Conservation (phyloP, 2,113 vertebrate species). For the Trachemys scripta region DNA sequence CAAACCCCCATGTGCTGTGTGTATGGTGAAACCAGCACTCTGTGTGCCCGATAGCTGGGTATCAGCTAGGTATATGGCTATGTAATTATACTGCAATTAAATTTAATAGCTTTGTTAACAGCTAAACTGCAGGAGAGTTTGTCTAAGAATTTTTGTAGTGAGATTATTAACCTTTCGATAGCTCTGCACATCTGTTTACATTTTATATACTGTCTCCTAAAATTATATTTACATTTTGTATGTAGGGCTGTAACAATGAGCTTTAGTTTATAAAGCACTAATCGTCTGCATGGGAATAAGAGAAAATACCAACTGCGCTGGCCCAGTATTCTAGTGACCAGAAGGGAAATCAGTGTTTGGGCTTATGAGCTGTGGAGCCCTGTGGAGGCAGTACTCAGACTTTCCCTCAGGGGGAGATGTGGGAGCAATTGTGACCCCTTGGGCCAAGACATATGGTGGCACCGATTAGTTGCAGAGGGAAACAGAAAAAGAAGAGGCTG, state of each 20-base stretch:
- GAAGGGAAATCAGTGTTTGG: neutral
- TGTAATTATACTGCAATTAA: constrained; percentile 65
- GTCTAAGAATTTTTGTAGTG: constrained; percentile 48
- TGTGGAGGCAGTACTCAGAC: neutral
- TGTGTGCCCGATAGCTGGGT: constrained; percentile 36
- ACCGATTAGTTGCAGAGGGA: neutral
- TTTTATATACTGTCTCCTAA: constrained; percentile 9
- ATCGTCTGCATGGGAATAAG: neutral
- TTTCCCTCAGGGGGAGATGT: neutral
- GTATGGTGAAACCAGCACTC: neutral
- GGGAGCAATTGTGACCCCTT: neutral
- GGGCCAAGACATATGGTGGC: neutral
- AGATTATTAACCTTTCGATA: constrained; percentile 69
- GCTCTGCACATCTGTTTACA: constrained; percentile 5
- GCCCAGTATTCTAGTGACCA: neutral
- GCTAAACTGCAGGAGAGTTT: constrained; percentile 61
- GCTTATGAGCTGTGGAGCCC: neutral
- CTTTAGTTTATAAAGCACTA: neutral
- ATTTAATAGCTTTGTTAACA: constrained; percentile 73
- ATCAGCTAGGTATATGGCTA: constrained; percentile 39
- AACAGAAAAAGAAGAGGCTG: neutral
- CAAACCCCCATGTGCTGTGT: neutral
- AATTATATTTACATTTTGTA: constrained; percentile 43
- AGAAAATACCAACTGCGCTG: neutral
- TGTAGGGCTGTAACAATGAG: neutral